Evolutionary conservation across 2,888 invertebrate species (phyloP).

Genomic region (Scotopteryx bipunctaria): DNA sequence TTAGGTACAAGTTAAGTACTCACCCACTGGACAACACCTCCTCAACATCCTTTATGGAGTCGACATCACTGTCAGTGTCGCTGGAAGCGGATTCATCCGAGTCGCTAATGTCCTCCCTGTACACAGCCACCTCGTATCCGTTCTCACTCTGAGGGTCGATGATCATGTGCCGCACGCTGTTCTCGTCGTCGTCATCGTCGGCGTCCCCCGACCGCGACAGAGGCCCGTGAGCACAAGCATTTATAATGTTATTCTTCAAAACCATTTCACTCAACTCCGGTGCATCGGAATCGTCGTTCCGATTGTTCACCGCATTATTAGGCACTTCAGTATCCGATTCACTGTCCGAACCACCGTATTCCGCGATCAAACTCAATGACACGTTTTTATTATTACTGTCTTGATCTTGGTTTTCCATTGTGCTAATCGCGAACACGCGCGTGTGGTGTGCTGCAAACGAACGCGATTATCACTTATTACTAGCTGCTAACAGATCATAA

Average conservation of each 20-base stretch:
- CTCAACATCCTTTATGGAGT: slow-evolving; percentile 74
- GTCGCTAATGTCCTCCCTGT: slow-evolving; percentile 67
- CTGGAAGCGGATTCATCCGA: slow-evolving; percentile 67
- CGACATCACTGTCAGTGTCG: slow-evolving; percentile 72
- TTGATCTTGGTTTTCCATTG: slow-evolving; percentile 76
- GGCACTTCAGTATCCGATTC: slow-evolving; percentile 68
- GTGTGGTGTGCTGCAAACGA: slow-evolving; percentile 32
- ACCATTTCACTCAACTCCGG: slow-evolving; percentile 77
- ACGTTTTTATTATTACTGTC: slow-evolving; percentile 76
- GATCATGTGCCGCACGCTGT: slow-evolving; percentile 63
- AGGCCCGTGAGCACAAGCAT: slow-evolving; percentile 78
- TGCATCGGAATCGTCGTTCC: slow-evolving; percentile 68
- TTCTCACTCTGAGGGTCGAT: slow-evolving; percentile 73
- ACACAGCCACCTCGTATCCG: slow-evolving; percentile 75
- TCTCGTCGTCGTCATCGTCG: slow-evolving; percentile 57
- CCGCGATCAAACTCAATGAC: slow-evolving; percentile 74
- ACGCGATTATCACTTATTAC: slow-evolving; percentile 27
- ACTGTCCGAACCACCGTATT: slow-evolving; percentile 74
- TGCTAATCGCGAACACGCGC: slow-evolving; percentile 46
- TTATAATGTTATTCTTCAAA: slow-evolving; percentile 77
- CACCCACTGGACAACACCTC: slow-evolving; percentile 73
- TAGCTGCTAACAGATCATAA: slow-evolving; percentile 9
- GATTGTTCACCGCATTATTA: slow-evolving; percentile 40
- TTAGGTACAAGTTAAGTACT: slow-evolving; percentile 29
- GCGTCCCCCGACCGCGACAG: slow-evolving; percentile 49